Base-by-base conservation (phyloP, 2,888 invertebrate genomes). In the Sisyra nigra region DNA sequence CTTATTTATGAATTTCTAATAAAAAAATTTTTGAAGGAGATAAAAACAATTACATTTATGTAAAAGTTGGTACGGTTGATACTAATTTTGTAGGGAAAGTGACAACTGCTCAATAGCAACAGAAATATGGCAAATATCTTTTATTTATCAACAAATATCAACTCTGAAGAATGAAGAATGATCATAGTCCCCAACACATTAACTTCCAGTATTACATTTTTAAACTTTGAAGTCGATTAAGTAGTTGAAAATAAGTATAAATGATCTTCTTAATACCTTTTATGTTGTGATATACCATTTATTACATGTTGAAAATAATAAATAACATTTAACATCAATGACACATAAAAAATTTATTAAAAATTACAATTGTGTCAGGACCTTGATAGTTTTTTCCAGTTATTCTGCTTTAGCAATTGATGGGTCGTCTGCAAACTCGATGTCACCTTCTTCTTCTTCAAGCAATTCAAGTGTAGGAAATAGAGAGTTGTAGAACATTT, bases 341-440 rank as follows among this genome's bases (percentile, higher is more conserved):
- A 13, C 10, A 34, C n/a, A 34, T 34, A 13, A 8, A 8, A 34
- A 34, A 9, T 34, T 8, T 11, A 34, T 34, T 34, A 9, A 5
- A 34, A 34, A 34, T 11, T n/a, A 34, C 6, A 9, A 34, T 11
- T 34, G 13, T 34, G 6, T 34, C 6, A 8, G 34, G n/a, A 34
- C 34, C 34, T 34, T 34, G 34, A 34, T 34, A n/a, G 34, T 34
- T 34, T n/a, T 7, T 34, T n/a, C 34, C 34, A 34, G 34, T 34
- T 34, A 34, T 13, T 8, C 8, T 11, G 34, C 34, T 30, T 30
- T 10, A 34, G 10, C 34, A 34, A 34, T 34, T 9, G 34, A 13
- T 34, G 34, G 34, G 34, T 34, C 34, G 34, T 34, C 34, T 34
- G n/a, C 34, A 13, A 11, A 34, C n/a, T 34, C 34, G 11, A n/a